These are phyloP conservation scores for Eupithecia centaureata DNA, from an alignment of 2,888 invertebrate species.

Conservation along the genomic window DNA sequence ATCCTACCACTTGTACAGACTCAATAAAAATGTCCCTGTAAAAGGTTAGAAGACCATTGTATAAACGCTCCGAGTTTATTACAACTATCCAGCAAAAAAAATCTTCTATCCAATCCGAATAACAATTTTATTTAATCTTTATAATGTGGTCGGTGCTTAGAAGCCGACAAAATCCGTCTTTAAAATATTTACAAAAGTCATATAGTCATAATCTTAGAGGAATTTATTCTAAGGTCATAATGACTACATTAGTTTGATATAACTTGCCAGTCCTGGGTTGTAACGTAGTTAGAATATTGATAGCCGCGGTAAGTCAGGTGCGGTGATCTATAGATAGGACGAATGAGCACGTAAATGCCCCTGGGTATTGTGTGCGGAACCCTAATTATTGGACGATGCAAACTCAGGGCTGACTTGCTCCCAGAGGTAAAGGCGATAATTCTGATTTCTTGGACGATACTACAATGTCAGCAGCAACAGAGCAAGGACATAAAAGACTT, in stretches of 20 bases:
- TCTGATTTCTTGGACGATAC: not conserved
- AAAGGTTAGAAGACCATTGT: not conserved
- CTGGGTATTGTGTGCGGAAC: not conserved
- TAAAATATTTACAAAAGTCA: no score
- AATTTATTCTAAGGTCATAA: no score
- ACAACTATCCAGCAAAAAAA: not conserved
- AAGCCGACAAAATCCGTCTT: no score
- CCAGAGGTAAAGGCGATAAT: not conserved
- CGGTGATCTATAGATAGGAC: slow-evolving; percentile 5
- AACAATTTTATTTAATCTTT: not conserved
- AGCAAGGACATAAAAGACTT: no score
- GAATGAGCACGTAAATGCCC: slow-evolving; percentile 14
- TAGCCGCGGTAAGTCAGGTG: slow-evolving; percentile 34
- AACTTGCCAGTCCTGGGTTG: not conserved
- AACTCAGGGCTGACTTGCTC: not conserved
- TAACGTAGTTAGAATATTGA: slow-evolving; percentile 42
- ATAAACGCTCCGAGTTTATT: not conserved
- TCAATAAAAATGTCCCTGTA: not conserved
- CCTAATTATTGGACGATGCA: not conserved
- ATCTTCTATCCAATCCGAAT: not conserved
- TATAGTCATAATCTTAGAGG: no score
- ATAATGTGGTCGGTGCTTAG: not conserved
- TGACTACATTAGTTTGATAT: not conserved
- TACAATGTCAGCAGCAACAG: no score
- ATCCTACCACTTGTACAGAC: not conserved